Conservation (phyloP, 2,113 vertebrate species). For the Balaeniceps rex region DNA sequence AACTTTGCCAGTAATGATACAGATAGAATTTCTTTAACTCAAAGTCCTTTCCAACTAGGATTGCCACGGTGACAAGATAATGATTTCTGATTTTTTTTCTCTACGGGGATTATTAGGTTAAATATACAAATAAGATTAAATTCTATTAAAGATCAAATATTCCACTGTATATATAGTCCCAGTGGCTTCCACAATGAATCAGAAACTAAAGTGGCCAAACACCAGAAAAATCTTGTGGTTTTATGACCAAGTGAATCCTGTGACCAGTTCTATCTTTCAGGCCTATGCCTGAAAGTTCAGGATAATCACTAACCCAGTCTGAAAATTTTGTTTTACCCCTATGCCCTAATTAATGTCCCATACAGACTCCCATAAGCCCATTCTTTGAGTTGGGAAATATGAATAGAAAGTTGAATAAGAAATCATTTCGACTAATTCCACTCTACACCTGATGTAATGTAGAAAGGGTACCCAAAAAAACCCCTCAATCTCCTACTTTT, state of each 20-base stretch:
- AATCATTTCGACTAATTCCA: neutral
- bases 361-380: neutral
- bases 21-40: neutral
- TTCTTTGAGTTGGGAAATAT: neutral
- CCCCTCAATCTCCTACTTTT: neutral
- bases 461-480: neutral
- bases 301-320: neutral
- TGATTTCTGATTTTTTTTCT: neutral
- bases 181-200: neutral
- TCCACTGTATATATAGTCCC: neutral
- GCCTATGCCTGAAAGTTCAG: neutral
- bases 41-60: neutral
- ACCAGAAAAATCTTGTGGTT: neutral
- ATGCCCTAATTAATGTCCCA: neutral
- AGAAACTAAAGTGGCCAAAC: neutral
- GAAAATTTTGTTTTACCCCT: neutral
- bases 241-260: neutral
- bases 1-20: neutral
- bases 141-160: neutral
- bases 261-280: neutral
- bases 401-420: neutral
- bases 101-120: neutral
- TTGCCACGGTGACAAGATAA: neutral
- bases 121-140: neutral
- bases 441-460: neutral